Conservation (phyloP, 2,113 vertebrate species). For the Gavialis gangeticus region DNA sequence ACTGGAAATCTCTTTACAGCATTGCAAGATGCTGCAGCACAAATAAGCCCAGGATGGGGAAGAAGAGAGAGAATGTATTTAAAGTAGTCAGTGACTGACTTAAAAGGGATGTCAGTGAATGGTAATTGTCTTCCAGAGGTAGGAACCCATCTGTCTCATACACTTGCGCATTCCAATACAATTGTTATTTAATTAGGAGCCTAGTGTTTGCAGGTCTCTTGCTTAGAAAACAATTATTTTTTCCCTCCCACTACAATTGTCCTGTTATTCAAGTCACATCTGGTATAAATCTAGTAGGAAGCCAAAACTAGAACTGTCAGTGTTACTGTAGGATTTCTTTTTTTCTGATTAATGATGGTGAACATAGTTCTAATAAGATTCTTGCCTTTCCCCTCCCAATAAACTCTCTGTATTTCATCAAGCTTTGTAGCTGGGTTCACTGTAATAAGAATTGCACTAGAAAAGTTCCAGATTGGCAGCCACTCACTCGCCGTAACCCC, state of each 20-base stretch:
- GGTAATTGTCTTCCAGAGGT: not conserved
- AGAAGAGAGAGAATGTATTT: not conserved
- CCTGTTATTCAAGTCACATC: not conserved
- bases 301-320: constrained; percentile 18
- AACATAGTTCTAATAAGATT: not conserved
- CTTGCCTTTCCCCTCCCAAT: constrained; percentile 3
- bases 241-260: not conserved
- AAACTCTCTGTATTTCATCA: not conserved
- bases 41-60: not conserved
- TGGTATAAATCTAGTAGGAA: constrained; percentile 42
- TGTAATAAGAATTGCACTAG: not conserved
- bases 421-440: not conserved
- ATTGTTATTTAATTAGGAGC: not conserved
- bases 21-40: not conserved
- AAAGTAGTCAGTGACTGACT: not conserved
- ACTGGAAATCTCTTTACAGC: not conserved
- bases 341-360: constrained; percentile 8
- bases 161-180: not conserved
- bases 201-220: not conserved
- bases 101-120: not conserved
- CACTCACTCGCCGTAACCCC: not conserved
- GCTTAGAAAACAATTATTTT: not conserved
- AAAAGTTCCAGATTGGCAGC: not conserved
- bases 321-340: not conserved
- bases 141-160: not conserved